These are phyloP conservation scores for Resseliella maxima DNA, from an alignment of 2,888 invertebrate genomes.

Conservation along the genomic window DNA sequence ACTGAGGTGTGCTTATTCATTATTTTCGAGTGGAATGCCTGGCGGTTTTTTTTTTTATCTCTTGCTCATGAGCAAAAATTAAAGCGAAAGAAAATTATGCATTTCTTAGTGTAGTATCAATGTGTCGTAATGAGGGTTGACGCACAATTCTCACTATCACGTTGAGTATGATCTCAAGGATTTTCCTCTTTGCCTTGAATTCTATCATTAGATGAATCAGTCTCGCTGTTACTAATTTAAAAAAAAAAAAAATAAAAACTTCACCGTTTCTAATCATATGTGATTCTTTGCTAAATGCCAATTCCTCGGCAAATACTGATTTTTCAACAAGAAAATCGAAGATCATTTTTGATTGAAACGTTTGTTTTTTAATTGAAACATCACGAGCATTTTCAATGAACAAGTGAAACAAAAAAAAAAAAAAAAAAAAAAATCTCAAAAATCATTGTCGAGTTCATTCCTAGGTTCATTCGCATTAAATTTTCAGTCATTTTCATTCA, in stretches of 20 bases:
- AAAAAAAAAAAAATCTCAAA: neutral
- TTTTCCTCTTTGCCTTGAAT: neutral
- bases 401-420: neutral
- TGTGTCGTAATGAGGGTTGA: neutral
- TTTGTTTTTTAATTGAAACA: no score
- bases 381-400: no score
- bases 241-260: no score
- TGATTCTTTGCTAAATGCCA: no score
- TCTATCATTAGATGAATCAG: no score
- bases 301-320: no score
- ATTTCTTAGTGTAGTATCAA: neutral
- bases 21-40: neutral
- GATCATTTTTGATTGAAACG: no score
- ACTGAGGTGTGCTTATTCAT: neutral
- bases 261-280: no score
- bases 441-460: neutral
- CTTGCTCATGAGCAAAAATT: neutral
- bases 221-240: no score
- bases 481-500: neutral
- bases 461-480: neutral
- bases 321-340: no score
- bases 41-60: neutral
- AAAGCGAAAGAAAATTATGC: neutral
- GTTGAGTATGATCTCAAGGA: neutral
- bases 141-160: neutral